These are phyloP conservation scores for Arvicanthis niloticus DNA, from an alignment of 2,113 vertebrate species.

Conservation along the genomic window DNA sequence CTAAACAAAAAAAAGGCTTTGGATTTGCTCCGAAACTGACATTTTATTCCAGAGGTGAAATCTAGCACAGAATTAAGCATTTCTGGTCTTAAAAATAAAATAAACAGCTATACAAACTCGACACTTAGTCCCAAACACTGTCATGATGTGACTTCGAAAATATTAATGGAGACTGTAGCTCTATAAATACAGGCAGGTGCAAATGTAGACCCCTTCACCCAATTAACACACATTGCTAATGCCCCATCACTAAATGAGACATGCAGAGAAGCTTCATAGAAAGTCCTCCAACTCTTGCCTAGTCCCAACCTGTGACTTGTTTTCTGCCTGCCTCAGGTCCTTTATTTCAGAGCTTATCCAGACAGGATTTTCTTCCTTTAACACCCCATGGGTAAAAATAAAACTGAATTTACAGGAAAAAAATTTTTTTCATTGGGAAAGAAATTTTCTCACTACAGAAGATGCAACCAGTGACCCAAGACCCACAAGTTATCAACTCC, in stretches of 20 bases:
- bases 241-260: background rate
- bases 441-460: background rate
- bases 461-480: conserved; percentile 55
- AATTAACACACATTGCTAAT: rapidly evolving
- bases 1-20: conserved; percentile 21
- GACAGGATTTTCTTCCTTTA: conserved; percentile 11
- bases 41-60: conserved; percentile 42
- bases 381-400: conserved; percentile 54
- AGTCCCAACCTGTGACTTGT: background rate
- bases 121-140: background rate
- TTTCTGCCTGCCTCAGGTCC: background rate
- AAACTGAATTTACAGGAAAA: conserved; percentile 39
- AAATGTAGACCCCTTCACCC: rapidly evolving
- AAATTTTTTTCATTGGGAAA: background rate
- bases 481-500: conserved; percentile 72
- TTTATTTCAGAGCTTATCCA: background rate
- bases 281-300: background rate
- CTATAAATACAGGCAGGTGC: background rate
- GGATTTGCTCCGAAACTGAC: conserved; percentile 25
- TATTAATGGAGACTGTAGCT: background rate
- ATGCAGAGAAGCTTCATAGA: background rate
- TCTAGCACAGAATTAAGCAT: background rate
- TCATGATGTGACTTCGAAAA: background rate
- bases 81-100: conserved; percentile 40
- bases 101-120: conserved; percentile 5